Evolutionary conservation across 2,888 invertebrate genomes (phyloP), one percentile per base, ranked within the genome.

Genomic region (Chrysolina haemoptera): DNA sequence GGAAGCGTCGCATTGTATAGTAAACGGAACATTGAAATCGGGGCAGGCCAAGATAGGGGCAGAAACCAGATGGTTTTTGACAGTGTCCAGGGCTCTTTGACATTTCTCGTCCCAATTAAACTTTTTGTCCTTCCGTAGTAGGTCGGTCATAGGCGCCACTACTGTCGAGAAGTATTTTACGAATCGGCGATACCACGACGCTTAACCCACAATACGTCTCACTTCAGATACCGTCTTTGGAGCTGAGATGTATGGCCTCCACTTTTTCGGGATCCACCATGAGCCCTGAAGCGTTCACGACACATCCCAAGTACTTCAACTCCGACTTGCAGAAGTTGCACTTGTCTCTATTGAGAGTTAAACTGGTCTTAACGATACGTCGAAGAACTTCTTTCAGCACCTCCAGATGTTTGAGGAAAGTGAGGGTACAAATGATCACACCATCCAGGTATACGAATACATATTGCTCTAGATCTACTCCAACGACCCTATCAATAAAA

Each of bases 401-500:
- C 3, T 75, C 53, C 22, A 79, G 2, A 62, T 82, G 81, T 48
- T 62, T 59, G 0, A n/a, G 11, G 20, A 81, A 82, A 0, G 70
- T 78, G 40, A 27, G 16, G 6, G 48, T 80, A 9, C 67, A 69
- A 0, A 83, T 71, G 11, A 83, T 78, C 10, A 82, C 74, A 48
- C 82, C 82, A 46, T 82, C 81, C 10, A 82, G 68, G 59, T n/a
- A 83, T 83, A 76, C 78, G 48, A 81, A 81, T 1, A 77, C 76
- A 53, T 77, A 63, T 14, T 79, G 79, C 43, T 79, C 78, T 8
- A 80, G 46, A 20, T 80, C 81, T 0, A 77, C 63, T 0, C 81
- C 81, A 0, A 84, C 40, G 0, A 82, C 70, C 0, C 68, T 46
- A 53, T 82, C 82, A 0, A 83, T 73, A 0, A 82, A 64, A 0